Conservation (phyloP, 2,113 vertebrate genomes). For the Tetrax tetrax region DNA sequence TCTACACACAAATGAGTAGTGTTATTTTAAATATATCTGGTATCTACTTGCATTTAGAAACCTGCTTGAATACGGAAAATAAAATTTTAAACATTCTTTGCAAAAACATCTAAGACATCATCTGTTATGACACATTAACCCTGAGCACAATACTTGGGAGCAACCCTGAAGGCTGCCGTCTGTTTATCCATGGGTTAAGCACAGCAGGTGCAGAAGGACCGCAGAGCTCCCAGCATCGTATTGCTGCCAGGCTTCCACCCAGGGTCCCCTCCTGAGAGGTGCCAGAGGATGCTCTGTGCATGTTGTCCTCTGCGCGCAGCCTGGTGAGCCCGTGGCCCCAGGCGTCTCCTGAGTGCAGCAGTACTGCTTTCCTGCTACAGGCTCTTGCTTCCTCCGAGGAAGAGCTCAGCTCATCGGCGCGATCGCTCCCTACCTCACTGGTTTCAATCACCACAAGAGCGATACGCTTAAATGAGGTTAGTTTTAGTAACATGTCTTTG, state of each 20-base stretch:
- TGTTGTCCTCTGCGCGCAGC: fast-evolving
- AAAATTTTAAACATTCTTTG: background rate
- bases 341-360: background rate
- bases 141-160: background rate
- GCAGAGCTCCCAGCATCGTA: fast-evolving
- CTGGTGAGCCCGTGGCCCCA: fast-evolving
- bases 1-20: background rate
- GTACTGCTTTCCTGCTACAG: background rate
- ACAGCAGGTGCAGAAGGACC: background rate
- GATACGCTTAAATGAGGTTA: background rate
- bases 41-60: slow-evolving; percentile 4
- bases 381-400: fast-evolving
- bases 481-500: background rate
- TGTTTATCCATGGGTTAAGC: background rate
- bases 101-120: background rate
- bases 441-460: background rate
- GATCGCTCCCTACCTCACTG: background rate
- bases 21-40: background rate
- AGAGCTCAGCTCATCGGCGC: background rate
- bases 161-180: background rate
- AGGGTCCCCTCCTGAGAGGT: background rate
- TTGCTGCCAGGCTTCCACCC: background rate
- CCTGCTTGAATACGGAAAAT: background rate
- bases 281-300: background rate
- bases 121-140: background rate